These are phyloP conservation scores for Meandrusa payeni DNA, from an alignment of 2,888 invertebrate species.

Conservation along the genomic window DNA sequence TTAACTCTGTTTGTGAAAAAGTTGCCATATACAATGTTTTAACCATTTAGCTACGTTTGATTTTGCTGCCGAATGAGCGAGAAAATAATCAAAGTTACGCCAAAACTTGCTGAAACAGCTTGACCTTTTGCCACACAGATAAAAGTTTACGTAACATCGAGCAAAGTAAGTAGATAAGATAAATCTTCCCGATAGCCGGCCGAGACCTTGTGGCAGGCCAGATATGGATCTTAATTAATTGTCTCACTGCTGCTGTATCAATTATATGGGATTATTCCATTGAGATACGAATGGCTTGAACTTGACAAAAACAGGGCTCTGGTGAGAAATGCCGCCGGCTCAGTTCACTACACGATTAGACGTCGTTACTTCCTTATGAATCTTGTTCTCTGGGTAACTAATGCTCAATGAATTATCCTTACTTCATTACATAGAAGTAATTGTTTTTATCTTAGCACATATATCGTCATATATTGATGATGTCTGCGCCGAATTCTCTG, in stretches of 20 bases:
- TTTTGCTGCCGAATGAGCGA: too few species aligned
- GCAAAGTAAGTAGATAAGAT: slow-evolving; percentile 1
- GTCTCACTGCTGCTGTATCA: slow-evolving; percentile 16
- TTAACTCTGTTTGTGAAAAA: too few species aligned
- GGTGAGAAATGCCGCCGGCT: neutral
- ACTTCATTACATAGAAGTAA: too few species aligned
- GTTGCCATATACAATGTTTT: too few species aligned
- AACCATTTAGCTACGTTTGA: too few species aligned
- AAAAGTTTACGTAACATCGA: slow-evolving; percentile 9
- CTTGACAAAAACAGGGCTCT: slow-evolving; percentile 7
- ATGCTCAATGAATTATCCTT: too few species aligned
- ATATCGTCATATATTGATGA: too few species aligned
- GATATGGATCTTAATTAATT: slow-evolving; percentile 19
- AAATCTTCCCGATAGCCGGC: slow-evolving; percentile 13
- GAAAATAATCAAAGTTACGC: too few species aligned
- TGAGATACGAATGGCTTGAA: slow-evolving; percentile 10
- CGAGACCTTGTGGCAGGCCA: slow-evolving; percentile 12
- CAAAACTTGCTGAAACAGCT: neutral
- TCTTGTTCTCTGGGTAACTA: slow-evolving; percentile 1
- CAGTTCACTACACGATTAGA: slow-evolving; percentile 1
- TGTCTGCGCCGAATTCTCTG: too few species aligned
- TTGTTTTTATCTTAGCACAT: too few species aligned
- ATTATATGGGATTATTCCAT: slow-evolving; percentile 19
- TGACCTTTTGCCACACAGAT: neutral
- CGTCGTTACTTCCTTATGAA: neutral